Evolutionary conservation across 2,797 vertebrate genomes (phyloP).

Genomic region (Chromis chromis): DNA sequence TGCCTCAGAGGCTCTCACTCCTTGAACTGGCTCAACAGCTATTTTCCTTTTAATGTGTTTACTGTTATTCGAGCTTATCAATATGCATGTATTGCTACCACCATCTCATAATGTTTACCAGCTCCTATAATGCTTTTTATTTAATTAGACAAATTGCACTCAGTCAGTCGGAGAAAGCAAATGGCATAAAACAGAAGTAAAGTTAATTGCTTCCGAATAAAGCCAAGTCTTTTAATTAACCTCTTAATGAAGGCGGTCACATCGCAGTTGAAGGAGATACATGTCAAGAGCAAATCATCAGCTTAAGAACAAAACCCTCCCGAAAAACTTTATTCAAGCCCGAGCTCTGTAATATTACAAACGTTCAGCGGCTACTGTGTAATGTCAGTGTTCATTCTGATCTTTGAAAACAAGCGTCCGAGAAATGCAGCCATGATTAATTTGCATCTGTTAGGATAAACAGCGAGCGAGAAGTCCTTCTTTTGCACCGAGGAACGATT

Average conservation of each 20-base stretch:
- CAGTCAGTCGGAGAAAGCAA: constrained; percentile 57
- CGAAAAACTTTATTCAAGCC: constrained; percentile 23
- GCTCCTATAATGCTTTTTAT: constrained; percentile 45
- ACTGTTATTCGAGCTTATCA: constrained; percentile 26
- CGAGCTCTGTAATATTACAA: constrained; percentile 46
- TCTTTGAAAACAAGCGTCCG: constrained; percentile 42
- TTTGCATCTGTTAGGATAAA: constrained; percentile 57
- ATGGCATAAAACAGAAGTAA: constrained; percentile 59
- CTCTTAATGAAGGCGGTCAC: constrained; percentile 56
- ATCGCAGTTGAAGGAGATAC: constrained; percentile 44
- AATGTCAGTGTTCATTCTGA: constrained; percentile 36
- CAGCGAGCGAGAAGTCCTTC: constrained; percentile 26
- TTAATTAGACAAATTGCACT: constrained; percentile 68
- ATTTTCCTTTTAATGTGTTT: constrained; percentile 17
- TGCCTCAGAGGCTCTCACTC: background rate
- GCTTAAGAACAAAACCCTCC: constrained; percentile 32
- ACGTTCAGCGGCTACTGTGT: constrained; percentile 33
- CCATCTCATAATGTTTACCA: constrained; percentile 38
- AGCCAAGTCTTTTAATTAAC: constrained; percentile 72
- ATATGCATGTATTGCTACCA: constrained; percentile 27
- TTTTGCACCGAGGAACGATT: constrained; percentile 52
- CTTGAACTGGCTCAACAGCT: constrained; percentile 1
- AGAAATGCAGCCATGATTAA: constrained; percentile 56
- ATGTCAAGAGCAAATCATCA: constrained; percentile 53
- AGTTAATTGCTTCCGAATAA: constrained; percentile 69